Evolutionary conservation across 2,888 invertebrate species (phyloP).

Genomic region (Dorcus hopei): DNA sequence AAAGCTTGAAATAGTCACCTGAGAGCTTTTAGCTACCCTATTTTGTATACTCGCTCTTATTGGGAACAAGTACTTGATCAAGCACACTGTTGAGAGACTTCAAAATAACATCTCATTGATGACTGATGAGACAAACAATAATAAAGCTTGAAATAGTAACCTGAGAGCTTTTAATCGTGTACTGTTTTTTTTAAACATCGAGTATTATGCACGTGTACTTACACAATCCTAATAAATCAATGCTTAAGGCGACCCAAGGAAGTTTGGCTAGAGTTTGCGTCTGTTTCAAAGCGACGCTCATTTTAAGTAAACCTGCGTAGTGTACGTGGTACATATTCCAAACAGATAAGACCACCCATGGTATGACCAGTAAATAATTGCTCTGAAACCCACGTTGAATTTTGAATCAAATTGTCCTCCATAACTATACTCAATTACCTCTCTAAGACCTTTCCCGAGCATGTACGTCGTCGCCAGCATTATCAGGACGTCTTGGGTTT

Average conservation of each 20-base stretch:
- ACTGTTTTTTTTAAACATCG: no score
- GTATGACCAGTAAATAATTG: conserved; percentile 34
- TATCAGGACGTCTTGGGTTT: conserved; percentile 36
- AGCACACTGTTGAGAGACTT: no score
- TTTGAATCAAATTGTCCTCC: background rate
- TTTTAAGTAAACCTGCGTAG: conserved; percentile 33
- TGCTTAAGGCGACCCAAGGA: conserved; percentile 33
- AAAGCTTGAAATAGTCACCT: no score
- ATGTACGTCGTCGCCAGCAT: conserved; percentile 36
- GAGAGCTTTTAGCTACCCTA: no score
- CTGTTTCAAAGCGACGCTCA: conserved; percentile 31
- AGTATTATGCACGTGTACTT: conserved; percentile 3
- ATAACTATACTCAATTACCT: conserved; percentile 10
- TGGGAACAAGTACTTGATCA: no score
- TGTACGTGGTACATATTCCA: conserved; percentile 41
- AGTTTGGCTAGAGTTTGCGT: conserved; percentile 27
- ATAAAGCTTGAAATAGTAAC: no score
- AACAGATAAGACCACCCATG: conserved; percentile 38
- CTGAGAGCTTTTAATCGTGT: no score
- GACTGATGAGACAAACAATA: no score
- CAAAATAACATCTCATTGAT: no score
- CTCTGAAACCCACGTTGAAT: conserved; percentile 21
- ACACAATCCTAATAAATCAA: conserved; percentile 32
- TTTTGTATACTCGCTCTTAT: no score
- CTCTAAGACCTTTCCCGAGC: conserved; percentile 35